Conservation (phyloP, 2,797 vertebrate genomes). For the Neopelma chrysocephalum region DNA sequence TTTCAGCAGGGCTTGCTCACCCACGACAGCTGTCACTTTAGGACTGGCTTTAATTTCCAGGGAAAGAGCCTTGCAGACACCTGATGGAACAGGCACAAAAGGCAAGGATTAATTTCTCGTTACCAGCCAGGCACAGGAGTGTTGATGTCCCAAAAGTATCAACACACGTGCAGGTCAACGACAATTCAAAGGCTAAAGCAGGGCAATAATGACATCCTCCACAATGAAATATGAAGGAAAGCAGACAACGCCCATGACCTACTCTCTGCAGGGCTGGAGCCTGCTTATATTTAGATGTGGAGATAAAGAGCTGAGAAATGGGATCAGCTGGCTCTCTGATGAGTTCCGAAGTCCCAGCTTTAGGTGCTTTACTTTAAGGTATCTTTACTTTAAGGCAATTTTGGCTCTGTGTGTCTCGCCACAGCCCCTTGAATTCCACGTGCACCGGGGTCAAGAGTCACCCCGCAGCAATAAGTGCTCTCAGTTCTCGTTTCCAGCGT, state of each 20-base stretch:
- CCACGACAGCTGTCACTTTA: constrained; percentile 70
- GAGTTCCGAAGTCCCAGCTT: fast-evolving
- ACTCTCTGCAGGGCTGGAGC: fast-evolving
- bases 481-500: fast-evolving
- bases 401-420: fast-evolving
- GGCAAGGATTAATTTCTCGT: neutral
- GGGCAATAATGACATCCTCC: too few species aligned
- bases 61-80: neutral
- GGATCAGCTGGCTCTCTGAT: fast-evolving
- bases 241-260: neutral
- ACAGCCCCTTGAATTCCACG: neutral
- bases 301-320: neutral
- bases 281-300: fast-evolving
- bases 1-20: constrained; percentile 77
- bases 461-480: fast-evolving
- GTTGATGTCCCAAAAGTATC: fast-evolving
- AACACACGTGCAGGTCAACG: fast-evolving
- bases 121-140: fast-evolving
- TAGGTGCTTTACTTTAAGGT: too few species aligned
- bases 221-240: fast-evolving
- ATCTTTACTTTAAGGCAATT: neutral
- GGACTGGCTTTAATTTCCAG: constrained; percentile 73
- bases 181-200: neutral
- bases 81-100: constrained; percentile 14
- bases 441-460: fast-evolving